Conservation (phyloP, 2,113 vertebrate genomes). For the Megatriorchis doriae region DNA sequence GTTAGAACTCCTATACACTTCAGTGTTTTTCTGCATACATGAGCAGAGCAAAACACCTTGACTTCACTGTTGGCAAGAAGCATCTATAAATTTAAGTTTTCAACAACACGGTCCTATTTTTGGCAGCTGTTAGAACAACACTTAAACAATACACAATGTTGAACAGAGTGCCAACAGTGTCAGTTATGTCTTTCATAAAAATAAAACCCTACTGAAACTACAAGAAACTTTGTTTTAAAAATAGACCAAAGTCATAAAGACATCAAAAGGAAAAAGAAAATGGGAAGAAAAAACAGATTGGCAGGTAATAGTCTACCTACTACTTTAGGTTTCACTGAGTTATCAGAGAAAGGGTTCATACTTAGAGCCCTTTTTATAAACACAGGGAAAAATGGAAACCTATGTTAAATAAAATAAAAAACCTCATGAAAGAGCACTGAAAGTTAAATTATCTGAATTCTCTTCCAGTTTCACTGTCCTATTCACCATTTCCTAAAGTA, state of each 20-base stretch:
- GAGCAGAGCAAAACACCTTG: background rate
- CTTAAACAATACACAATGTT: background rate
- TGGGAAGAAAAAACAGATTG: background rate
- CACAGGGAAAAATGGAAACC: background rate
- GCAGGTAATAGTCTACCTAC: background rate
- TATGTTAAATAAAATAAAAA: background rate
- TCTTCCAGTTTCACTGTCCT: background rate
- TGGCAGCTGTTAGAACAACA: background rate
- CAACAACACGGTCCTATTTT: background rate
- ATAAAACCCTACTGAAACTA: background rate
- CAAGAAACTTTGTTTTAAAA: background rate
- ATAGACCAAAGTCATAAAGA: background rate
- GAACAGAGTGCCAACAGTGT: background rate
- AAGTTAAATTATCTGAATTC: background rate
- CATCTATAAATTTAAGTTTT: background rate
- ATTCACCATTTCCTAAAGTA: background rate
- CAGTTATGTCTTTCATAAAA: background rate
- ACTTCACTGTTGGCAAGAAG: background rate
- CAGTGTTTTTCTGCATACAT: too few relatives aligned
- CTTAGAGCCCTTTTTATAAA: background rate
- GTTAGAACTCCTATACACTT: background rate
- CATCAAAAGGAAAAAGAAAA: background rate
- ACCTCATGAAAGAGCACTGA: background rate
- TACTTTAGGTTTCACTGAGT: background rate
- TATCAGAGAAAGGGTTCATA: background rate